These are phyloP conservation scores for Atopsyche davidsoni DNA, from an alignment of 1,140 invertebrate genomes.

Conservation along the genomic window DNA sequence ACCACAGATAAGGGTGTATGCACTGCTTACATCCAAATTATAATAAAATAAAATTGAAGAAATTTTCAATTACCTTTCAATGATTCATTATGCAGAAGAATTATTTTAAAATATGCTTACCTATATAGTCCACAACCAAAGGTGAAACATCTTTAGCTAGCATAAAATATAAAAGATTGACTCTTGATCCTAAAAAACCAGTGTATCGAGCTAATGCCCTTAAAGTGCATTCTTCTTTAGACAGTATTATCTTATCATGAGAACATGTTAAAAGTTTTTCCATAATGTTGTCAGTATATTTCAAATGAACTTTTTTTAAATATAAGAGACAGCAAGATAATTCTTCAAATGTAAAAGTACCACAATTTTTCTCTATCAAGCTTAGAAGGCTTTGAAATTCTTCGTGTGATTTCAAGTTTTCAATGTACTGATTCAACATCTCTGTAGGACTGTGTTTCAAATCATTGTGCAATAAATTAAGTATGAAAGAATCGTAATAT, in stretches of 20 bases:
- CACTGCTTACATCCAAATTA: too few relatives aligned
- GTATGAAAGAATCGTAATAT: constrained; percentile 5
- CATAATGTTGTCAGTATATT: neutral
- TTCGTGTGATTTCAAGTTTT: constrained; percentile 4
- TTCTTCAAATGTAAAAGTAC: constrained; percentile 4
- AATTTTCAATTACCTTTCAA: too few relatives aligned
- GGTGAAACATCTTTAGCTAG: neutral
- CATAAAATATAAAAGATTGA: neutral
- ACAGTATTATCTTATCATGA: neutral
- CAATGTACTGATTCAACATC: constrained; percentile 7
- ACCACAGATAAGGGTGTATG: too few relatives aligned
- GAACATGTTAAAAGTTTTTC: neutral
- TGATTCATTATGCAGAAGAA: constrained; percentile 7
- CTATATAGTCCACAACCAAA: neutral
- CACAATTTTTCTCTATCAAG: neutral
- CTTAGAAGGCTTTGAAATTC: constrained; percentile 5
- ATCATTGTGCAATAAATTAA: constrained; percentile 3
- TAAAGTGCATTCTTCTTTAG: neutral
- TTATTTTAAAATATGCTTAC: constrained; percentile 1
- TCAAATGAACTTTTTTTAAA: constrained; percentile 11
- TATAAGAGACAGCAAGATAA: constrained; percentile 2
- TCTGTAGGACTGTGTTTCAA: constrained; percentile 1
- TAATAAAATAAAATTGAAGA: too few relatives aligned
- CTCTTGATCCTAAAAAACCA: neutral
- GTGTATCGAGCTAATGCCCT: neutral